Evolutionary conservation across 2,113 vertebrate genomes (phyloP).

Genomic region (Choloepus hoffmanni): DNA sequence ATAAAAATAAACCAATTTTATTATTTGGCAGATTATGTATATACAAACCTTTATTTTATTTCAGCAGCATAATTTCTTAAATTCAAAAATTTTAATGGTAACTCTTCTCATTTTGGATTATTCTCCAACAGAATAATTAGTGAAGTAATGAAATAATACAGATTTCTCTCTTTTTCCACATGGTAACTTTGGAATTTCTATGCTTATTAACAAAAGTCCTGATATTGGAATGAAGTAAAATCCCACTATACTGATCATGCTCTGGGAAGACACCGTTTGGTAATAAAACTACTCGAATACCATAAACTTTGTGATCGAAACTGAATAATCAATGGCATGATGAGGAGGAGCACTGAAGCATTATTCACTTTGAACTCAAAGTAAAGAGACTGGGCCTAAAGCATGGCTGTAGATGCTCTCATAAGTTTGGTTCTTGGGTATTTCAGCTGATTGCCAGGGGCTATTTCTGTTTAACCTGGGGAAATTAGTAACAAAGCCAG

Average conservation of each 20-base stretch:
- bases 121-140: neutral
- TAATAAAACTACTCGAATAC: neutral
- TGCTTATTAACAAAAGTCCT: neutral
- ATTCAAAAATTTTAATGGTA: neutral
- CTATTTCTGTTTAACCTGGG: neutral
- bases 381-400: neutral
- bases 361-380: neutral
- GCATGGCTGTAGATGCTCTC: neutral
- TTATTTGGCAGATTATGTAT: neutral
- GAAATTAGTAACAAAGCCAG: neutral
- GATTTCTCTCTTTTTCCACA: neutral
- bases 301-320: neutral
- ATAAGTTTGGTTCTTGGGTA: neutral
- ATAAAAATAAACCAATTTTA: neutral
- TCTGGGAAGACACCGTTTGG: neutral
- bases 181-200: neutral
- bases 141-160: neutral
- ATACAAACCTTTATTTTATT: neutral
- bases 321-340: neutral
- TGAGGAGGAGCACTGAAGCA: neutral
- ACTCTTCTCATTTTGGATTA: neutral
- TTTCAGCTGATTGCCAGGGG: neutral
- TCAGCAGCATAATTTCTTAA: neutral
- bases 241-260: neutral
- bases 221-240: neutral